Percentiles rank a stretch among this genome's conserved stretches.
Conservation (phyloP, 2,888 invertebrate species). For the Scaptodrosophila latifasciaeformis region DNA sequence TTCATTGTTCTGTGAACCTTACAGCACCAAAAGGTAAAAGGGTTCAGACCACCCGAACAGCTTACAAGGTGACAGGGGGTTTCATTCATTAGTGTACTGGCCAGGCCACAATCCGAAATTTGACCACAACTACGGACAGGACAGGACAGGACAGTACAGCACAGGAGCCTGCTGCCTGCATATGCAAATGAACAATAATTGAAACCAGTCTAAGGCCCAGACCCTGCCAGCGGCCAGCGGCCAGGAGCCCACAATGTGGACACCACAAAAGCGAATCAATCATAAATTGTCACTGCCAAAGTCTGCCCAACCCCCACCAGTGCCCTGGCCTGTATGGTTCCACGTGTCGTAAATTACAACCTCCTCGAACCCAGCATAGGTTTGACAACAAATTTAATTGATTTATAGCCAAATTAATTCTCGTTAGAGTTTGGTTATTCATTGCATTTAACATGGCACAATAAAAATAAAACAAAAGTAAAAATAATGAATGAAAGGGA, state of each 20-base stretch:
- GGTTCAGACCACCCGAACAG: slow-evolving; percentile 24
- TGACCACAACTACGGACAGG: not conserved
- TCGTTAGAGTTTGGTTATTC: slow-evolving; percentile 12
- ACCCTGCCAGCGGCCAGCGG: not conserved
- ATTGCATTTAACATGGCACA: too few relatives aligned
- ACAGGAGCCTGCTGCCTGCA: not conserved
- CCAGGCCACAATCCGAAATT: too few relatives aligned
- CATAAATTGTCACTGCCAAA: slow-evolving; percentile 53
- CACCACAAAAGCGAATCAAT: slow-evolving; percentile 49
- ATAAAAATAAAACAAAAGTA: too few relatives aligned
- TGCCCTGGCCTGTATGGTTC: not conserved
- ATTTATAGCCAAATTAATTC: slow-evolving; percentile 54
- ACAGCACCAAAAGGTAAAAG: slow-evolving; percentile 2
- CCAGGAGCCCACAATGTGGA: too few relatives aligned
- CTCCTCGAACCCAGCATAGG: not conserved
- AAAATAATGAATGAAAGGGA: too few relatives aligned
- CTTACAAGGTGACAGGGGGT: slow-evolving; percentile 9
- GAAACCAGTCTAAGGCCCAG: not conserved
- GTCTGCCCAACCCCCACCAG: not conserved
- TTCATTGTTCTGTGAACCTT: slow-evolving; percentile 41
- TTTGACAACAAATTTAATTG: slow-evolving; percentile 37
- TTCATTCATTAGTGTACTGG: not conserved
- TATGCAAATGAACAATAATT: slow-evolving; percentile 55
- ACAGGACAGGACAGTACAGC: not conserved
- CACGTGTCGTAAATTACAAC: not conserved